Percentiles rank a stretch among this genome's conserved stretches.
Evolutionary conservation across 92 coral and sea anemone species (phyloP).

Genomic region (Heteractis magnifica): DNA sequence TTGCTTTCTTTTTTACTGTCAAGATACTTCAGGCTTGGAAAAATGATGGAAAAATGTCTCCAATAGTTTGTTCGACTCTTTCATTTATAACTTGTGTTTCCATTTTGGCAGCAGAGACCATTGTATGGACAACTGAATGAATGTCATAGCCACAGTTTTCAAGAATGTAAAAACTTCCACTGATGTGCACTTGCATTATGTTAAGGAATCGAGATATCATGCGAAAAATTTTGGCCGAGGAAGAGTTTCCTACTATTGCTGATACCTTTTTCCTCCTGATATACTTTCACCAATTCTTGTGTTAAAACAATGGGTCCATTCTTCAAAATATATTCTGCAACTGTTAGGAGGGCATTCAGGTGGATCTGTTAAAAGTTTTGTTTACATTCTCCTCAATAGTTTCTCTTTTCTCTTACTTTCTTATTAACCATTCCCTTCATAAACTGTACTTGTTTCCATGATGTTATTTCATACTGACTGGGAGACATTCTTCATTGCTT

Average conservation of each 20-base stretch:
- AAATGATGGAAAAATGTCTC: neutral
- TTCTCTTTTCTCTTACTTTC: no score
- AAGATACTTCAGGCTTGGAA: neutral
- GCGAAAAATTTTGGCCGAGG: slow-evolving; percentile 23
- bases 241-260: neutral
- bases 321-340: slow-evolving; percentile 38
- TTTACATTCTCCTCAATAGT: no score
- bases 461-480: no score
- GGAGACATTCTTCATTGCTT: no score
- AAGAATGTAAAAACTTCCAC: slow-evolving; percentile 39
- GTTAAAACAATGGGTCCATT: slow-evolving; percentile 46
- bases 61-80: neutral
- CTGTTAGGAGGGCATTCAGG: slow-evolving; percentile 17
- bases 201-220: slow-evolving; percentile 38
- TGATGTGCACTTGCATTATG: slow-evolving; percentile 41
- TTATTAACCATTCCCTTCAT: no score
- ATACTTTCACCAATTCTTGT: slow-evolving; percentile 34
- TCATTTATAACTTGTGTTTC: slow-evolving; percentile 15
- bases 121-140: slow-evolving; percentile 8
- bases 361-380: no score
- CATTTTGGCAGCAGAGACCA: slow-evolving; percentile 4
- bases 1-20: slow-evolving; percentile 17
- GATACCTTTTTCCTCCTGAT: slow-evolving; percentile 37
- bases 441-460: no score
- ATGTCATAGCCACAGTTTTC: slow-evolving; percentile 34